These are phyloP conservation scores for Drosophila borealis DNA, from an alignment of 2,888 invertebrate species.

Conservation along the genomic window DNA sequence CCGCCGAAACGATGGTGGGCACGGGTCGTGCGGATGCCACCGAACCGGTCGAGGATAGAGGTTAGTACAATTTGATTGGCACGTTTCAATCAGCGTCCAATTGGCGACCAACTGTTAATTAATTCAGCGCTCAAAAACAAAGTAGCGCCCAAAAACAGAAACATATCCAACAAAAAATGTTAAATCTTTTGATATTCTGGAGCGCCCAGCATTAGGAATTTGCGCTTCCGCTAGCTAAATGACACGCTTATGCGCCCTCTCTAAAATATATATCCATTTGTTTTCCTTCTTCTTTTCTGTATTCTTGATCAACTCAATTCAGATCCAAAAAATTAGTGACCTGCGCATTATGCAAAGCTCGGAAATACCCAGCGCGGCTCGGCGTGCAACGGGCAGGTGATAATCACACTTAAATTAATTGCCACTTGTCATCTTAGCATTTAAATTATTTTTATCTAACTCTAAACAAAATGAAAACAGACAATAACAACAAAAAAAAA, in stretches of 20 bases:
- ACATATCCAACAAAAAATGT: slow-evolving; percentile 4
- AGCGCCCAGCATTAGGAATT: slow-evolving; percentile 24
- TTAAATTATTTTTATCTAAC: slow-evolving; percentile 78
- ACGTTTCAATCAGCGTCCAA: slow-evolving; percentile 56
- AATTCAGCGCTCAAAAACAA: slow-evolving; percentile 49
- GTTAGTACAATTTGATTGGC: slow-evolving; percentile 70
- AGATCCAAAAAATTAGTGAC: slow-evolving; percentile 77
- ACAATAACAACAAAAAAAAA: slow-evolving; percentile 28
- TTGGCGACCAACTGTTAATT: slow-evolving; percentile 56
- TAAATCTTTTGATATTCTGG: slow-evolving; percentile 9
- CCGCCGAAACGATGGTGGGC: slow-evolving; percentile 48
- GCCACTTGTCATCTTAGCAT: slow-evolving; percentile 80
- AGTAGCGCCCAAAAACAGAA: slow-evolving; percentile 16
- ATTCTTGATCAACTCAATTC: slow-evolving; percentile 21
- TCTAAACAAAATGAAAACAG: slow-evolving; percentile 41
- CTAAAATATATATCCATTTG: slow-evolving; percentile 5
- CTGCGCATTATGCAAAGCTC: slow-evolving; percentile 58
- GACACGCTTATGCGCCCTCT: slow-evolving; percentile 58
- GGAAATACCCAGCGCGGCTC: slow-evolving; percentile 66
- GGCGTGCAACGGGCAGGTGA: slow-evolving; percentile 73
- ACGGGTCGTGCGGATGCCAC: slow-evolving; percentile 65
- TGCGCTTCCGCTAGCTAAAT: slow-evolving; percentile 31
- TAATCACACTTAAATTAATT: slow-evolving; percentile 80
- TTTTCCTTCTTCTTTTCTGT: slow-evolving; percentile 4
- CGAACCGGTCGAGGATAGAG: slow-evolving; percentile 76